phyloP scores from a whole-genome alignment of 2,797 vertebrate genomes.

The Hydrophis major region DNA sequence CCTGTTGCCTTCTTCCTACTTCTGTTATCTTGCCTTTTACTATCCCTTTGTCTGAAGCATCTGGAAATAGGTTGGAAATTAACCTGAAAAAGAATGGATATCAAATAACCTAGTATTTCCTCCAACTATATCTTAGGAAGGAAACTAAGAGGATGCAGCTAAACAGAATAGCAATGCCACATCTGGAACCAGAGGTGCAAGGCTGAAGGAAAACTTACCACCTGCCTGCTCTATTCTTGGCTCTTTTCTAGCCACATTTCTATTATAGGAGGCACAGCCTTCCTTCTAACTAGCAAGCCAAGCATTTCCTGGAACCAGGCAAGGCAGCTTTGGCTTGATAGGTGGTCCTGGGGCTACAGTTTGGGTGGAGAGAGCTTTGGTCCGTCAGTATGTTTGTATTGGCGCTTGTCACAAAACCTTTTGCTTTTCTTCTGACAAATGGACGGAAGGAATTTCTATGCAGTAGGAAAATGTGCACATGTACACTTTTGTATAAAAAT shows the following conservation, averaged over 20 bases:
- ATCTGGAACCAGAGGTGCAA: constrained; percentile 1
- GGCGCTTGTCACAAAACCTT: constrained; percentile 23
- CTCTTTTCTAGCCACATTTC: constrained; percentile 17
- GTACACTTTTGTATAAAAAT: background rate
- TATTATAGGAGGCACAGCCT: constrained; percentile 14
- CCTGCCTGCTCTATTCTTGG: constrained; percentile 27
- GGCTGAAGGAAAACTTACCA: constrained; percentile 14
- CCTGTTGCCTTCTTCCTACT: background rate
- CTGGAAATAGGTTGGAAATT: background rate
- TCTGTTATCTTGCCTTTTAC: background rate
- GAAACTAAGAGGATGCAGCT: background rate
- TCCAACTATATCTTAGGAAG: background rate
- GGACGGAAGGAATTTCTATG: constrained; percentile 43
- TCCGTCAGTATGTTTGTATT: constrained; percentile 42
- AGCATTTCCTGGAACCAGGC: constrained; percentile 44
- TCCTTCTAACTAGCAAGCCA: background rate
- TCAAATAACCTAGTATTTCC: background rate
- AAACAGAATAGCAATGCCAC: background rate
- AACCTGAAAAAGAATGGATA: background rate
- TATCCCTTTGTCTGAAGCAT: background rate
- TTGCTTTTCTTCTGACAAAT: constrained; percentile 23
- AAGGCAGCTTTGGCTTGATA: constrained; percentile 41
- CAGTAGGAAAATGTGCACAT: constrained; percentile 13
- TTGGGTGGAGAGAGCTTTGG: constrained; percentile 30
- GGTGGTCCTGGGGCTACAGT: constrained; percentile 57